These are phyloP conservation scores for Burhinus oedicnemus DNA, from an alignment of 2,113 vertebrate species.

Conservation along the genomic window DNA sequence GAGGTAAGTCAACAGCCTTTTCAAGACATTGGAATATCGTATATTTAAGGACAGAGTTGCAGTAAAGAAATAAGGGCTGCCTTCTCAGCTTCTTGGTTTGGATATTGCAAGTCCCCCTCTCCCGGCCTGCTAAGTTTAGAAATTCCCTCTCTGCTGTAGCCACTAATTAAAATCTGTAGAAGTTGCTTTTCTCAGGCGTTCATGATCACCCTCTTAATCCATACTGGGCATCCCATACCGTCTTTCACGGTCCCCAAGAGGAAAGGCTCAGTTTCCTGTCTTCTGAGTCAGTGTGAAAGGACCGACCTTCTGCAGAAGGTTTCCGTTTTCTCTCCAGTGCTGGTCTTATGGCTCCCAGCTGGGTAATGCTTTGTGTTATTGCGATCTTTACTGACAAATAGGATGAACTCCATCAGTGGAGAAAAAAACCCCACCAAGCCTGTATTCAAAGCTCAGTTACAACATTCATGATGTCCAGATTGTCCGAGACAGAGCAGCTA, in stretches of 20 bases:
- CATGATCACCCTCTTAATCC: background rate
- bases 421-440: background rate
- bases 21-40: background rate
- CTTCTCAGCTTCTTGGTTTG: background rate
- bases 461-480: background rate
- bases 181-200: background rate
- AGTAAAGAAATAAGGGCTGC: background rate
- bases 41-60: background rate
- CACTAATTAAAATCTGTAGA: background rate
- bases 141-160: background rate
- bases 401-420: background rate
- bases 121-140: background rate
- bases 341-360: background rate
- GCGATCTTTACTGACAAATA: background rate
- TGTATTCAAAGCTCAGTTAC: background rate
- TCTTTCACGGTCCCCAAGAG: background rate
- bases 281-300: background rate
- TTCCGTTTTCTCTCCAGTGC: background rate
- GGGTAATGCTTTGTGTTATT: background rate
- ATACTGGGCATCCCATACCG: too few relatives aligned
- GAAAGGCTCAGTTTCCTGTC: background rate
- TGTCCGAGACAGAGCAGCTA: background rate
- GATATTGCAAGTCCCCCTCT: background rate
- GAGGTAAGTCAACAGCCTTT: background rate
- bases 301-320: background rate